Percentiles rank a stretch among this genome's conserved stretches.
phyloP scores from a whole-genome alignment of 2,797 vertebrate species.

The Chaetophractus vellerosus region DNA sequence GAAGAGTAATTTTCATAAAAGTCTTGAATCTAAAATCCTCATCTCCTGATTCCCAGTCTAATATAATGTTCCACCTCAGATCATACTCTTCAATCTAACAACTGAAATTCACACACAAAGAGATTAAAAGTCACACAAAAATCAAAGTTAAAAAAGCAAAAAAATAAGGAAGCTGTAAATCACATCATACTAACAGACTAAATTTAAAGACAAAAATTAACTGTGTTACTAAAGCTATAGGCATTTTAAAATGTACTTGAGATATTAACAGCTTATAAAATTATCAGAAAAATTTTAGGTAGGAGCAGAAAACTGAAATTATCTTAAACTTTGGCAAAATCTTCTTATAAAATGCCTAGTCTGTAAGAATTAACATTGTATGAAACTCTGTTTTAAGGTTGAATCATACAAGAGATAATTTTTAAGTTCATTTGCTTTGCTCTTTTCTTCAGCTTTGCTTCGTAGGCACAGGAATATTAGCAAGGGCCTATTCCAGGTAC shows the following conservation, averaged over 20 bases:
- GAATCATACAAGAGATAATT: fast-evolving
- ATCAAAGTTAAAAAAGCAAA: not conserved
- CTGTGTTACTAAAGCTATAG: not conserved
- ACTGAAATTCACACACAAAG: not conserved
- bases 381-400: no score
- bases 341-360: not conserved
- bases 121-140: conserved; percentile 22
- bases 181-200: not conserved
- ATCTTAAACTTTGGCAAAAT: not conserved
- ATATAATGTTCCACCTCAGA: not conserved
- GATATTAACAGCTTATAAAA: conserved; percentile 35
- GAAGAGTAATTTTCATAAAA: not conserved
- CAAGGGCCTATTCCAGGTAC: conserved; percentile 97
- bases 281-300: not conserved
- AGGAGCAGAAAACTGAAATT: not conserved
- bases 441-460: conserved; percentile 92
- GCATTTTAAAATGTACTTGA: not conserved
- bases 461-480: conserved; percentile 96
- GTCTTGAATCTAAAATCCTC: not conserved
- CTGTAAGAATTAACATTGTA: no score
- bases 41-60: not conserved
- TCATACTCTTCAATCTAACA: not conserved
- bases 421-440: not conserved
- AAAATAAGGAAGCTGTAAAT: not conserved
- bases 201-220: not conserved